Evolutionary conservation across 2,797 vertebrate species (phyloP).

Genomic region (Diplodus sargus): DNA sequence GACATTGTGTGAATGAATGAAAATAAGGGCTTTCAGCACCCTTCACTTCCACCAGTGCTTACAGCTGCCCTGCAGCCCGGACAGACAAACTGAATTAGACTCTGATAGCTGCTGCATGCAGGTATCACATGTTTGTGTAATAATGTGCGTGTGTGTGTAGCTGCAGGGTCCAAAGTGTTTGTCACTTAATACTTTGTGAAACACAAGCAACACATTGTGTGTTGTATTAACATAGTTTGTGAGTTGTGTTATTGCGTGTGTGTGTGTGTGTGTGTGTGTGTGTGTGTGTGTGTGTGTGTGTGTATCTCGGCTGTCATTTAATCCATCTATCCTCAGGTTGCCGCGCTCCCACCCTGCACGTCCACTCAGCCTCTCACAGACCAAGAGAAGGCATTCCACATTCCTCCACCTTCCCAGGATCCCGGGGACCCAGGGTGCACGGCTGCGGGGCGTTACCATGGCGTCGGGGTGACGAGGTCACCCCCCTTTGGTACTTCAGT

Average conservation of each 20-base stretch:
- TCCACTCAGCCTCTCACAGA: constrained; percentile 52
- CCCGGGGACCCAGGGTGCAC: constrained; percentile 66
- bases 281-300: constrained; percentile 24
- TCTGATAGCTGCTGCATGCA: constrained; percentile 32
- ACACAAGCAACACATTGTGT: constrained; percentile 24
- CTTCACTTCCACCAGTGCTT: constrained; percentile 32
- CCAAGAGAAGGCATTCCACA: constrained; percentile 61
- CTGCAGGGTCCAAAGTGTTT: constrained; percentile 14
- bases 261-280: constrained; percentile 17
- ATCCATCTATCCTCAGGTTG: constrained; percentile 69
- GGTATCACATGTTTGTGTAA: constrained; percentile 35
- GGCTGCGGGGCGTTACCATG: constrained; percentile 71
- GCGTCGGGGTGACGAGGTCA: constrained; percentile 69
- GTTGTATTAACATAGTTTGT: constrained; percentile 9
- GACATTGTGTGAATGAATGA: constrained; percentile 47
- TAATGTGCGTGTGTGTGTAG: constrained; percentile 18
- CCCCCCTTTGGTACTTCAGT: constrained; percentile 55
- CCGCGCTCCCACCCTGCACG: constrained; percentile 40
- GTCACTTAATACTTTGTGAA: constrained; percentile 38
- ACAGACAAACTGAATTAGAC: constrained; percentile 57
- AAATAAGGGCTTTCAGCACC: constrained; percentile 64
- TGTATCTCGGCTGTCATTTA: constrained; percentile 60
- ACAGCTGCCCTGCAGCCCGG: constrained; percentile 47
- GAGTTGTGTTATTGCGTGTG: constrained; percentile 9
- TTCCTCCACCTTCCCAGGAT: constrained; percentile 79